Conservation (phyloP, 2,888 invertebrate genomes). For the Synergus gifuensis region DNA sequence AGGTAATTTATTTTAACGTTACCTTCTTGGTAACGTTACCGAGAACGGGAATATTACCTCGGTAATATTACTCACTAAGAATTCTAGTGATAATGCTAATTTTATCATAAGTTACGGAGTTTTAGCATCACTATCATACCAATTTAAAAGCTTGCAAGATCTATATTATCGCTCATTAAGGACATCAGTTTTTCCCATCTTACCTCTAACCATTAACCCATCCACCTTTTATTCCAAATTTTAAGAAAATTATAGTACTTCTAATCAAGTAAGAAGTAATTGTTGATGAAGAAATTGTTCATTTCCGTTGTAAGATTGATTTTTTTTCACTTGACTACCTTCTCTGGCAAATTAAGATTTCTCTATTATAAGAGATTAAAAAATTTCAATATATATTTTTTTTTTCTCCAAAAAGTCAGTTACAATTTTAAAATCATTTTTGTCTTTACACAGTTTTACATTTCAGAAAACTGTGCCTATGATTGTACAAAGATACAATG, state of each 20-base stretch:
- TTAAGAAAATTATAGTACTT: conserved; percentile 10
- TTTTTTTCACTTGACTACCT: neutral
- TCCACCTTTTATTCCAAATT: conserved; percentile 1
- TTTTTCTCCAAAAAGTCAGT: neutral
- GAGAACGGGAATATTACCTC: too few relatives aligned
- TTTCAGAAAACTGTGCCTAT: conserved; percentile 25
- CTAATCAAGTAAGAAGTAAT: neutral
- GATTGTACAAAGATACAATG: conserved; percentile 17
- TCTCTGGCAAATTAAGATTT: neutral
- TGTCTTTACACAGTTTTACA: neutral
- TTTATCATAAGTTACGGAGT: neutral
- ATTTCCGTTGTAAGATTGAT: neutral
- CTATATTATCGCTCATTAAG: neutral
- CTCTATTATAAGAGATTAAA: neutral
- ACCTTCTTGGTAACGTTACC: too few relatives aligned
- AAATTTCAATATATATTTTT: neutral
- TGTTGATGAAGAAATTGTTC: neutral
- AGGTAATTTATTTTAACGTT: too few relatives aligned
- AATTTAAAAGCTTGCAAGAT: too few relatives aligned
- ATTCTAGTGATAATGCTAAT: neutral
- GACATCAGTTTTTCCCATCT: neutral
- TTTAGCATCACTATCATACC: too few relatives aligned
- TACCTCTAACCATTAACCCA: conserved; percentile 13
- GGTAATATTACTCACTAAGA: too few relatives aligned
- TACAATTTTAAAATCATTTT: conserved; percentile 1